These are phyloP conservation scores for Hemaris fuciformis DNA, from an alignment of 2,888 invertebrate species.

Conservation along the genomic window DNA sequence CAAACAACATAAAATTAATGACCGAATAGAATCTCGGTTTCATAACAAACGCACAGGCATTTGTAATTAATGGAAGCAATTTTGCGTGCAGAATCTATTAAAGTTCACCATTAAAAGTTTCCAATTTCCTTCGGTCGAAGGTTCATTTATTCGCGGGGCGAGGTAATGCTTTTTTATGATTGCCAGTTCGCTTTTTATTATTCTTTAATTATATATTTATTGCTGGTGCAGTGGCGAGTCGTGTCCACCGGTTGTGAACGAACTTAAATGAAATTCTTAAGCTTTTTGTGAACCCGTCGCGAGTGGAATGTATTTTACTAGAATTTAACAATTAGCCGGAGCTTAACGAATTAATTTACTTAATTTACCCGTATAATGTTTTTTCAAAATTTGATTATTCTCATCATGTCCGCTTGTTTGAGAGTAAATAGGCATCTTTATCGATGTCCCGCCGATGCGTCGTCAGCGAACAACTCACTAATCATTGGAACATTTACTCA, in stretches of 20 bases:
- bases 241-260: slow-evolving; percentile 39
- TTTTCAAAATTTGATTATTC: slow-evolving; percentile 28
- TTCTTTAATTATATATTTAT: slow-evolving; percentile 65
- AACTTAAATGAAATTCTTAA: slow-evolving; percentile 35
- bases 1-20: slow-evolving; percentile 43
- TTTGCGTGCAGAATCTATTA: slow-evolving; percentile 64
- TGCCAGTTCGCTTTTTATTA: slow-evolving; percentile 49
- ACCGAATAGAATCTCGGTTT: slow-evolving; percentile 46
- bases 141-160: slow-evolving; percentile 51
- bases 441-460: slow-evolving; percentile 53
- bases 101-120: slow-evolving; percentile 61
- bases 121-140: slow-evolving; percentile 56
- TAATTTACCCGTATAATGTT: slow-evolving; percentile 25
- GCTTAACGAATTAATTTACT: slow-evolving; percentile 16
- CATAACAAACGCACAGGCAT: slow-evolving; percentile 47
- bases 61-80: slow-evolving; percentile 63
- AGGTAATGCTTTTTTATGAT: slow-evolving; percentile 44
- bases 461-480: slow-evolving; percentile 57
- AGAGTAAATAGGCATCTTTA: slow-evolving; percentile 22
- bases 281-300: slow-evolving; percentile 29
- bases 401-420: neutral
- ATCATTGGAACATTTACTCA: slow-evolving; percentile 63
- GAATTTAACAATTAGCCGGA: neutral
- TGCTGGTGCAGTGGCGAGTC: slow-evolving; percentile 43
- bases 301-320: slow-evolving; percentile 32